Percentiles rank a stretch among this genome's conserved stretches.
Evolutionary conservation across 2,797 vertebrate genomes (phyloP).

Genomic region (Coluber constrictor): DNA sequence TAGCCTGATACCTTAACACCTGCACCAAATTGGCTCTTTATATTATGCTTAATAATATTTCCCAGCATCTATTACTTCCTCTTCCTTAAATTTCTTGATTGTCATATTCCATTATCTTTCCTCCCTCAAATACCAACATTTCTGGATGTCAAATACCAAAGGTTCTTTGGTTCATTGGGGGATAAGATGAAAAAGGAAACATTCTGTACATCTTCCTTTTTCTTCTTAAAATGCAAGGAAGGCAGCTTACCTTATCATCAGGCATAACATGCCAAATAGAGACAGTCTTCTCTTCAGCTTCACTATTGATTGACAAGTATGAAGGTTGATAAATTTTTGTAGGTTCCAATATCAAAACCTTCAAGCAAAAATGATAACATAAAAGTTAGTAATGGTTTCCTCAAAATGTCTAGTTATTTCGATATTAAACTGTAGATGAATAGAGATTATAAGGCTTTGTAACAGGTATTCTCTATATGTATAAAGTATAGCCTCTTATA

Average conservation of each 20-base stretch:
- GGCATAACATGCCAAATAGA: constrained; percentile 96
- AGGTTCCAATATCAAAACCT: constrained; percentile 97
- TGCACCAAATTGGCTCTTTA: neutral
- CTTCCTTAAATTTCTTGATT: neutral
- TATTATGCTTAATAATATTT: neutral
- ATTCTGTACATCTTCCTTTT: neutral
- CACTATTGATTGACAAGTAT: constrained; percentile 95
- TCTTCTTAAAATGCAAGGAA: constrained; percentile 9
- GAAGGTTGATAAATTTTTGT: constrained; percentile 97
- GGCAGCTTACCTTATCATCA: constrained; percentile 87
- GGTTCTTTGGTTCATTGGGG: too few relatives aligned
- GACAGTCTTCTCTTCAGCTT: constrained; percentile 90
- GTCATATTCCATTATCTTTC: neutral
- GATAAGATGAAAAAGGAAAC: neutral
- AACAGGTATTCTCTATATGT: neutral
- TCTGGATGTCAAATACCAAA: neutral
- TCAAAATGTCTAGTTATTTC: neutral
- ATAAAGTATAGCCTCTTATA: neutral
- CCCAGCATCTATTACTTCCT: neutral
- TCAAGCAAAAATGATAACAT: constrained; percentile 20
- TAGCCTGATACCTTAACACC: neutral
- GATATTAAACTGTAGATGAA: neutral
- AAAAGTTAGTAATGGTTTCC: neutral
- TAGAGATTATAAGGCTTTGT: neutral
- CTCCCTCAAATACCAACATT: neutral